These are phyloP conservation scores for Cnemophilus loriae DNA, from an alignment of 2,113 vertebrate species.

Conservation along the genomic window DNA sequence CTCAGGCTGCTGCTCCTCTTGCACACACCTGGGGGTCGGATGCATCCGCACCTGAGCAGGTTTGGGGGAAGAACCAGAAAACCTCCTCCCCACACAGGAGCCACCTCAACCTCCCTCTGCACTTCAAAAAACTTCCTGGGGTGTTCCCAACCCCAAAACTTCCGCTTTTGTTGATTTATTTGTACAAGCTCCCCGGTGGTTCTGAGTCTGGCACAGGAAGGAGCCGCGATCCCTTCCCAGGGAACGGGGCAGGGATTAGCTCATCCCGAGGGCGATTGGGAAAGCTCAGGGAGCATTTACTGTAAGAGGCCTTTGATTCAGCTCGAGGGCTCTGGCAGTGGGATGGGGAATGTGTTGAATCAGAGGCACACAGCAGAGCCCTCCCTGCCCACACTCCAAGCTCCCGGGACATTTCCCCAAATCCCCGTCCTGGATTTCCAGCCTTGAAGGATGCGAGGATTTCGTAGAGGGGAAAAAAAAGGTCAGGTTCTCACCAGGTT, in stretches of 20 bases:
- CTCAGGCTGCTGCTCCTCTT: neutral
- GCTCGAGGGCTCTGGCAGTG: neutral
- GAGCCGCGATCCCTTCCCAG: neutral
- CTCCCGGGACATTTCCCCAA: neutral
- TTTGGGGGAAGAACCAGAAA: neutral
- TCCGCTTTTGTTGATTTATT: neutral
- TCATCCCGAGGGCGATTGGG: neutral
- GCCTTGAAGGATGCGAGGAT: neutral
- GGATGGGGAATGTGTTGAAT: neutral
- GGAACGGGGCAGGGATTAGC: neutral
- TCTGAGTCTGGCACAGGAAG: neutral
- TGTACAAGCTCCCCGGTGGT: rapidly evolving
- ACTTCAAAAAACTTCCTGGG: neutral
- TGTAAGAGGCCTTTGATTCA: neutral
- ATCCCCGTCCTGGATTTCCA: rapidly evolving
- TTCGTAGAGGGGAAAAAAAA: neutral
- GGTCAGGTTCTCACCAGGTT: neutral
- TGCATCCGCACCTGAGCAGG: neutral
- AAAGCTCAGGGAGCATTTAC: neutral
- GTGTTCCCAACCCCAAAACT: neutral
- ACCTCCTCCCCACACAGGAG: neutral
- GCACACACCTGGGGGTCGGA: rapidly evolving
- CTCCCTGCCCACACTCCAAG: neutral
- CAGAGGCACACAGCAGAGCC: neutral
- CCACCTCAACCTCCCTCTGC: neutral